These are phyloP conservation scores for Misgurnus anguillicaudatus DNA, from an alignment of 2,113 vertebrate species.

Conservation along the genomic window DNA sequence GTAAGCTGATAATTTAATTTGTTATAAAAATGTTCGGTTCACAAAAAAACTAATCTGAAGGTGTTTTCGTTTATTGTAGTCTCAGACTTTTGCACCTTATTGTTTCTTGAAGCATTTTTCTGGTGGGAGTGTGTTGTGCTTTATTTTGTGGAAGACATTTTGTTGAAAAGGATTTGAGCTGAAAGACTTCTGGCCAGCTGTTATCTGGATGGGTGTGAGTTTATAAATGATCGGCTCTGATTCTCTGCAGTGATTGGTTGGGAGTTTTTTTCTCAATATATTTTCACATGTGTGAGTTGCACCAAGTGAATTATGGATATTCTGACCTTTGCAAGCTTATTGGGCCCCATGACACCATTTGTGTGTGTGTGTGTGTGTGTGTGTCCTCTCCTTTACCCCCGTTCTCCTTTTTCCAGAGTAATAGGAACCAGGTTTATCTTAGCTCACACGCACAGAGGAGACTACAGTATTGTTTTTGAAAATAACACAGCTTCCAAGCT, in stretches of 20 bases:
- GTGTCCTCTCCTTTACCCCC: conserved; percentile 6
- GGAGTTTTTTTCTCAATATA: conserved; percentile 25
- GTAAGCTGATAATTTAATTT: no score
- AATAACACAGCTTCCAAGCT: not conserved
- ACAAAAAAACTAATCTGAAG: no score
- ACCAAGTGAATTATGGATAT: conserved; percentile 52
- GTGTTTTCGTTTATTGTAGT: not conserved
- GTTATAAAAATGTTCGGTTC: no score
- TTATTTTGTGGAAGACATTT: not conserved
- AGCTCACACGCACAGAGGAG: conserved; percentile 6
- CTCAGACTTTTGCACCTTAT: not conserved
- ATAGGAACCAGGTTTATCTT: conserved; percentile 32
- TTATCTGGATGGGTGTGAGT: conserved; percentile 25
- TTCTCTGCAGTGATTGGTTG: not conserved
- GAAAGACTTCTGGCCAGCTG: not conserved
- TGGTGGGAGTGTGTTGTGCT: conserved; percentile 10
- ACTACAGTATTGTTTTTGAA: not conserved
- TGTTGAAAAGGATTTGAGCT: not conserved
- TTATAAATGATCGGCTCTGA: conserved; percentile 14
- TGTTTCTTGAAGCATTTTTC: not conserved
- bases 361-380: conserved; percentile 28
- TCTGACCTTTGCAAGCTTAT: conserved; percentile 49
- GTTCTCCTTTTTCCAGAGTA: conserved; percentile 4
- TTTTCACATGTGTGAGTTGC: conserved; percentile 30
- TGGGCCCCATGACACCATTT: conserved; percentile 33